phyloP scores from a whole-genome alignment of 2,797 vertebrate genomes.

The Lutjanus campechanus region DNA sequence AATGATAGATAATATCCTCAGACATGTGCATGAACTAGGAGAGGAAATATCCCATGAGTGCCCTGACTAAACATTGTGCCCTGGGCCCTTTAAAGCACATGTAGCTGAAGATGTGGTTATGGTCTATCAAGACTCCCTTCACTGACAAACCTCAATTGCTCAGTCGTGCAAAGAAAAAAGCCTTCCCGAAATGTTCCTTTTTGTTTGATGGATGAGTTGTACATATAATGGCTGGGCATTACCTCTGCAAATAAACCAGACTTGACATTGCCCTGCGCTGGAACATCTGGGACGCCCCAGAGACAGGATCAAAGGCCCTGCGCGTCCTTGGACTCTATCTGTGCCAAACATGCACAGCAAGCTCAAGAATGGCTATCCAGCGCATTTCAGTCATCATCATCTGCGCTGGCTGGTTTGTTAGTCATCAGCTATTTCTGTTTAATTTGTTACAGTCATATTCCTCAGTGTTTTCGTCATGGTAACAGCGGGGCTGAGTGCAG shows the following conservation, averaged over 20 bases:
- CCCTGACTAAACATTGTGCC: slow-evolving; percentile 45
- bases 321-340: slow-evolving; percentile 76
- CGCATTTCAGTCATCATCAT: slow-evolving; percentile 68
- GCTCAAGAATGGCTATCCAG: slow-evolving; percentile 56
- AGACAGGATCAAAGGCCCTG: slow-evolving; percentile 76
- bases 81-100: slow-evolving; percentile 49
- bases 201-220: slow-evolving; percentile 79
- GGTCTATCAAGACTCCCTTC: slow-evolving; percentile 67
- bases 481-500: slow-evolving; percentile 46
- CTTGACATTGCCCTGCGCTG: slow-evolving; percentile 74
- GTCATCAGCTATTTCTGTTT: slow-evolving; percentile 69
- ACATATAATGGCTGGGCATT: slow-evolving; percentile 75
- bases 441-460: slow-evolving; percentile 60
- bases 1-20: slow-evolving; percentile 47
- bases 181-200: slow-evolving; percentile 63
- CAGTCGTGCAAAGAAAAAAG: slow-evolving; percentile 58
- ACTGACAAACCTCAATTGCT: slow-evolving; percentile 70
- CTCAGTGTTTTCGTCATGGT: slow-evolving; percentile 55
- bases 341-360: slow-evolving; percentile 72
- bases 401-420: slow-evolving; percentile 63
- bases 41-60: slow-evolving; percentile 40
- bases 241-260: slow-evolving; percentile 81
- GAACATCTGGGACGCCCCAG: slow-evolving; percentile 82
- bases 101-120: slow-evolving; percentile 62
- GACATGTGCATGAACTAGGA: slow-evolving; percentile 43